Percentiles rank a stretch among this genome's conserved stretches.
These are phyloP conservation scores for Zapornia atra DNA, from an alignment of 2,113 vertebrate genomes.

Conservation along the genomic window DNA sequence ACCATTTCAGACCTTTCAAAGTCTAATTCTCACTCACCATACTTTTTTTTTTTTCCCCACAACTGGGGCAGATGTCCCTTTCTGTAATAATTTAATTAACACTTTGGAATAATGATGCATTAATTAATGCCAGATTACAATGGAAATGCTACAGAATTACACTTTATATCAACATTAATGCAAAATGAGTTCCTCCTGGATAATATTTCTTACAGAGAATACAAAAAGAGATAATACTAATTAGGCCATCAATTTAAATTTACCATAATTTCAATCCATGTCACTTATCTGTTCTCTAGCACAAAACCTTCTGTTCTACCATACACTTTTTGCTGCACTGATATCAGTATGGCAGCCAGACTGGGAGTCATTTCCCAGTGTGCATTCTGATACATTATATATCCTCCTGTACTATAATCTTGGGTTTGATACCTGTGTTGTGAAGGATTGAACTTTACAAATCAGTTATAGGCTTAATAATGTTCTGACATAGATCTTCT, in stretches of 20 bases:
- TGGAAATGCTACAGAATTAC: conserved; percentile 77
- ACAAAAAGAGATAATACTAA: conserved; percentile 84
- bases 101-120: conserved; percentile 81
- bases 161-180: conserved; percentile 82
- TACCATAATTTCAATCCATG: conserved; percentile 79
- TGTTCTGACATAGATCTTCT: not conserved
- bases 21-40: conserved; percentile 66
- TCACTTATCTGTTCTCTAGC: conserved; percentile 76
- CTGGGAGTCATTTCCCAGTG: not conserved
- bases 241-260: conserved; percentile 84
- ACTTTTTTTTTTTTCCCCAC: conserved; percentile 29
- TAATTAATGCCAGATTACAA: conserved; percentile 84
- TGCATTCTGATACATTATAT: not conserved
- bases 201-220: conserved; percentile 82
- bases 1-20: conserved; percentile 48
- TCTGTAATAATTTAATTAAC: conserved; percentile 83
- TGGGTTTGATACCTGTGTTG: not conserved
- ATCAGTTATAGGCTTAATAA: not conserved
- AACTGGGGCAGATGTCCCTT: conserved; percentile 76
- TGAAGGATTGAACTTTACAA: not conserved
- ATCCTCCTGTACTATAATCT: not conserved
- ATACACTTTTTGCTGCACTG: conserved; percentile 13
- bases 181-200: conserved; percentile 81
- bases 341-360: conserved; percentile 31
- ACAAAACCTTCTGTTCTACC: conserved; percentile 70